Evolutionary conservation across 2,113 vertebrate genomes (phyloP), one percentile per base, ranked within the genome.

Genomic region (Uria aalge): DNA sequence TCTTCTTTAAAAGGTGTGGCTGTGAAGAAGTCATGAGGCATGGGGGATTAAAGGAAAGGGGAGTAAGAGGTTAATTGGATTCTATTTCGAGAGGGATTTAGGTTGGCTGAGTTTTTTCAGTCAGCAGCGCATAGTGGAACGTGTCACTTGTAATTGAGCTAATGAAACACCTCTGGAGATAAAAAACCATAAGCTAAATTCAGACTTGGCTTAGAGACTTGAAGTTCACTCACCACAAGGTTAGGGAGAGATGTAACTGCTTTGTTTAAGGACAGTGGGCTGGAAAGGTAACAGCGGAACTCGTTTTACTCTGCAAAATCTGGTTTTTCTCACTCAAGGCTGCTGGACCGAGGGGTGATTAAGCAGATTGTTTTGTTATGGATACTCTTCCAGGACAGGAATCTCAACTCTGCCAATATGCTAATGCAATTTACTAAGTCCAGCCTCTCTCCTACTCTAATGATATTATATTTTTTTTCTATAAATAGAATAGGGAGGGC

Each of bases 151-250:
- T 95, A 96, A 96, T 86, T 85, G 95, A 96, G 95, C 95, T 96
- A 95, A 95, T 89, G 97, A 97, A 97, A 96, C 96, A 94, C 94
- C 92, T 96, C 95, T 94, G 94, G 92, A 96, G 96, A 96, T 81
- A 81, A 78, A 95, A 85, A 20, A 0, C 4, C 91, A 75, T 34
- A 5, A 36, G 94, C 91, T 96, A 76, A 94, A 87, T 85, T 82
- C 91, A 85, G 92, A 8, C 77, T 76, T 84, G 89, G 80, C 83
- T 89, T 5, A 11, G 43, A 88, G 74, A 19, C 67, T 17, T 15
- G 30, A 32, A 2, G 36, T 60, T 91, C 92, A 53, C 66, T 85
- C 87, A 73, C 29, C 63, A 48, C 57, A 57, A 69, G 94, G 74
- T 73, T 90, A 16, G 5, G n/a, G 30, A n/a, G 90, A 73, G 92